Base-by-base conservation (phyloP, 2,797 vertebrate species). In the Coilia nasus region DNA sequence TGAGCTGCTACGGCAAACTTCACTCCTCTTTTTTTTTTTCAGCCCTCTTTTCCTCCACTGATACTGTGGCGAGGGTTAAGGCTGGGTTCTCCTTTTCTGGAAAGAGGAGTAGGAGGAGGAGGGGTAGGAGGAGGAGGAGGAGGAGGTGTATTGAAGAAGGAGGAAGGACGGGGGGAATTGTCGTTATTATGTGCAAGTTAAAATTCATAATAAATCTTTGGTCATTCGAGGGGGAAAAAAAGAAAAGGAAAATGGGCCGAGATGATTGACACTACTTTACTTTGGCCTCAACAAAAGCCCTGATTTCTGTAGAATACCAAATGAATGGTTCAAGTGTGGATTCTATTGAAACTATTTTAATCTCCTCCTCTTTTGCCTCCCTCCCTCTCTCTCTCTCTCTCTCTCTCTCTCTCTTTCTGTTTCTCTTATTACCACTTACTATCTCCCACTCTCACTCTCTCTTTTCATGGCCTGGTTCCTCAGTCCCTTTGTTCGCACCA, bases 241-340 rank as follows among this genome's bases (percentile, higher is more conserved):
- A 17, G 17, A 31, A 75, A 41, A 78, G 41, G 94, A 94, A 95
- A 94, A 90, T 90, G 90, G 94, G 94, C 94, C 89, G 93, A 95
- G 94, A 95, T 96, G 95, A 96, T 96, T 96, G 96, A 96, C 94
- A 94, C 94, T 94, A 95, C 95, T 96, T 96, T 96, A 93, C 91
- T 93, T 91, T 90, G 87, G 91, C 88, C 92, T 25, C 87, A 94
- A 95, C 94, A 96, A 96, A 96, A 94, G 94, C 92, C 89, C 93
- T 95, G 94, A 96, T 96, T 96, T 95, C 93, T 94, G 93, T 93
- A 93, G 95, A 96, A 95, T 95, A 93, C 94, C 91, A 89, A 93
- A 94, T 96, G 95, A 95, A 96, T 95, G 92, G 93, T 92, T 92
- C 83, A 91, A 95, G 95, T 89, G 93, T 95, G 93, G 95, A 95